phyloP scores from a whole-genome alignment of 2,888 invertebrate genomes.

The Phanerotoma sp. region DNA sequence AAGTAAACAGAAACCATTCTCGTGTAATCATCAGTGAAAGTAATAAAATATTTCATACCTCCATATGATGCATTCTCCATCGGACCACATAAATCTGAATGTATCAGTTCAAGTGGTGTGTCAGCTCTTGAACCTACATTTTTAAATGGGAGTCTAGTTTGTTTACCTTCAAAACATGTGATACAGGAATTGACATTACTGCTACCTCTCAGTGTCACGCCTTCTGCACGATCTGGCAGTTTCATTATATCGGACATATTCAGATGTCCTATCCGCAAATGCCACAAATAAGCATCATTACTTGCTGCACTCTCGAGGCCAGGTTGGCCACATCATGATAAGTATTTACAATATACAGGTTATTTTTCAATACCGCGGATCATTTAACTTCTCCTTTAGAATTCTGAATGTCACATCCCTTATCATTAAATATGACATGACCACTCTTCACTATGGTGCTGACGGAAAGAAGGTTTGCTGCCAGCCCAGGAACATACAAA shows the following conservation, averaged over 20 bases:
- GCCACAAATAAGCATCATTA: too few species aligned
- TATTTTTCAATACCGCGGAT: slow-evolving; percentile 3
- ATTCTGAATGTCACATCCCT: neutral
- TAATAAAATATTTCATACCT: slow-evolving; percentile 1
- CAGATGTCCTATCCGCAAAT: slow-evolving; percentile 10
- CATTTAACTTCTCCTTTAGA: neutral
- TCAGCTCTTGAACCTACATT: neutral
- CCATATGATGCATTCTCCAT: neutral
- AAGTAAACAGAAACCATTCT: slow-evolving; percentile 27
- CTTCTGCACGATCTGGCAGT: neutral
- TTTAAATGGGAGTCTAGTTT: neutral
- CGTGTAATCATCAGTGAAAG: slow-evolving; percentile 11
- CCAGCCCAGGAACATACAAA: slow-evolving; percentile 24
- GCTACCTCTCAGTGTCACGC: neutral
- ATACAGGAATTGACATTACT: neutral
- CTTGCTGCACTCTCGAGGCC: too few species aligned
- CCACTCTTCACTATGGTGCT: slow-evolving; percentile 20
- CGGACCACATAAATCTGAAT: neutral
- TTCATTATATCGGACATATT: neutral
- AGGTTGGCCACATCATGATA: neutral
- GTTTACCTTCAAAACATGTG: neutral
- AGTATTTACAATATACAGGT: slow-evolving; percentile 3
- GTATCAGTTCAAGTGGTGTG: neutral
- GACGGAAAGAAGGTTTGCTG: slow-evolving; percentile 32
- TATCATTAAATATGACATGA: neutral